These are phyloP conservation scores for Zaprionus gabonicus DNA, from an alignment of 1,140 invertebrate species.

Conservation along the genomic window DNA sequence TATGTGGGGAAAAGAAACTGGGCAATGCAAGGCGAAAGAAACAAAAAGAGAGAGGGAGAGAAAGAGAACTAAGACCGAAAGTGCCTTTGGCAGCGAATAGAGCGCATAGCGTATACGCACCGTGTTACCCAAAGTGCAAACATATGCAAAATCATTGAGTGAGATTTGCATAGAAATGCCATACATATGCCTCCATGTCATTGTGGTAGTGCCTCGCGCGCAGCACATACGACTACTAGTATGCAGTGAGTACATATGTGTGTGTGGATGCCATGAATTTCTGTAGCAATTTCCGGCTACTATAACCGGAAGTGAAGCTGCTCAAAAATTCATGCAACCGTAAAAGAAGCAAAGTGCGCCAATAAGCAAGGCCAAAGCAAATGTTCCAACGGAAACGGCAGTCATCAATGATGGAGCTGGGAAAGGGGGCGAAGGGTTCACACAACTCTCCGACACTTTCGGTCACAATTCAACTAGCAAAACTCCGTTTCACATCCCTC, in stretches of 20 bases:
- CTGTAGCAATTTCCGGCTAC: constrained; percentile 73
- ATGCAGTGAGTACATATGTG: background rate
- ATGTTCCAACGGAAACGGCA: constrained; percentile 31
- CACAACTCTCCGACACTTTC: constrained; percentile 11
- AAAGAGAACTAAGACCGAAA: constrained; percentile 27
- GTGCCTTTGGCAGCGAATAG: constrained; percentile 34
- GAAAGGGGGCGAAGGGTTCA: background rate
- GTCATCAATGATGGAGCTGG: constrained; percentile 31
- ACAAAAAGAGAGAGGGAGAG: constrained; percentile 17
- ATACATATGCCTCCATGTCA: constrained; percentile 53
- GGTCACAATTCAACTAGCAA: constrained; percentile 28
- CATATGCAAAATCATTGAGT: constrained; percentile 65
- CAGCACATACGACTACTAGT: background rate
- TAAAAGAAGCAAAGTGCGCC: constrained; percentile 73
- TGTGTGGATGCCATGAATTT: constrained; percentile 51
- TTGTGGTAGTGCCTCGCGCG: background rate
- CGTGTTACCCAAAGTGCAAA: constrained; percentile 35
- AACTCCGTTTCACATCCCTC: constrained; percentile 19
- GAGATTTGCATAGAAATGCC: constrained; percentile 71
- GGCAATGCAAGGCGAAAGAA: constrained; percentile 39
- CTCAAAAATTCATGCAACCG: constrained; percentile 75
- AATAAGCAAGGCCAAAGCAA: constrained; percentile 48
- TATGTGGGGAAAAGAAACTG: constrained; percentile 4
- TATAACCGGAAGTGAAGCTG: constrained; percentile 72
- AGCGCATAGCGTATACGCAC: constrained; percentile 58